Evolutionary conservation across 2,888 invertebrate species (phyloP).

Genomic region (Luperina testacea): DNA sequence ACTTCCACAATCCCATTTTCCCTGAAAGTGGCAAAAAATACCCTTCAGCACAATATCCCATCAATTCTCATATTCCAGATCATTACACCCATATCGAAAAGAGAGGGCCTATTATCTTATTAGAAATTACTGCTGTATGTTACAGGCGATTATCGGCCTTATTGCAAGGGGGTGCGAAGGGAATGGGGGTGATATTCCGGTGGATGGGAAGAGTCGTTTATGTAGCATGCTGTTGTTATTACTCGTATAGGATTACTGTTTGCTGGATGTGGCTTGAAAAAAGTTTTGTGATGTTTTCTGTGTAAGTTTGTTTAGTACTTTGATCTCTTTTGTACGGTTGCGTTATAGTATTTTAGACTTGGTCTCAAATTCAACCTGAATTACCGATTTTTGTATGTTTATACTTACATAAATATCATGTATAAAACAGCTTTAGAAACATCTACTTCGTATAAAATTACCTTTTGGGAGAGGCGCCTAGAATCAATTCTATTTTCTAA

Average conservation of each 20-base stretch:
- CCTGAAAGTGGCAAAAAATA: conserved; percentile 58
- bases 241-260: conserved; percentile 39
- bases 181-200: conserved; percentile 46
- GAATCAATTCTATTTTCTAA: too few species aligned
- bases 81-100: conserved; percentile 71
- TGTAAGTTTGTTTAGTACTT: too few species aligned
- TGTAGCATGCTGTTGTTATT: conserved; percentile 71
- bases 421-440: background rate
- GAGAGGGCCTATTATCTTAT: conserved; percentile 70
- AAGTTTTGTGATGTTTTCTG: background rate
- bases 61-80: conserved; percentile 66
- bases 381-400: background rate
- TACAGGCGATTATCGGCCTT: conserved; percentile 58
- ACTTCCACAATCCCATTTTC: conserved; percentile 34
- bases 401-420: background rate
- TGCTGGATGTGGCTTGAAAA: conserved; percentile 50
- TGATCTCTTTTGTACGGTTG: too few species aligned
- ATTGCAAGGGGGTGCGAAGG: conserved; percentile 30
- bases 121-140: conserved; percentile 66
- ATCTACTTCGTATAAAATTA: too few species aligned
- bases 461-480: too few species aligned
- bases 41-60: conserved; percentile 60
- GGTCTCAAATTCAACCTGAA: too few species aligned
- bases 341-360: too few species aligned
- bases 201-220: conserved; percentile 56